Evolutionary conservation across 2,888 invertebrate genomes (phyloP), one percentile per base, ranked within the genome.

Genomic region (Cantharis lateralis): DNA sequence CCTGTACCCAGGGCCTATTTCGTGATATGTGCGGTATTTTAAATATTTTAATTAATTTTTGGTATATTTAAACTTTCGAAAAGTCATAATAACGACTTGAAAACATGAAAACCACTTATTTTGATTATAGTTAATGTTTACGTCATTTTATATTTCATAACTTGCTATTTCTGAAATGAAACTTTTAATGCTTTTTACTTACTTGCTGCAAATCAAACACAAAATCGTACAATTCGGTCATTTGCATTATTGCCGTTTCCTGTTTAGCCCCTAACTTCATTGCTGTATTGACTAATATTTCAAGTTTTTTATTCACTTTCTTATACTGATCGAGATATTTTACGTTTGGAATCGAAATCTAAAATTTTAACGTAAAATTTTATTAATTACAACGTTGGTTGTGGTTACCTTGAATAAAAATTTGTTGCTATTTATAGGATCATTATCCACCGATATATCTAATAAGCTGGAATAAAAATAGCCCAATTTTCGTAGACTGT

Each of bases 211-310:
- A 76, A 71, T 82, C 78, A 32, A 84, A 80, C 18, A 82, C 81
- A 75, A 85, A 85, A 16, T 81, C 73, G 62, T 82, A 79, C 0
- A 83, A 82, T 72, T 81, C 80, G 15, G 79, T 80, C 16, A 84
- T 75, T 74, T 85, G 84, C 15, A 72, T 75, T 18, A 70, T 64
- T 1, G 82, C 80, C 13, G 77, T 77, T 9, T 77, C 72, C 24
- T 79, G 76, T 9, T 79, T 62, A 7, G 82, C 81, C 7, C 85
- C 84, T 68, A 84, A 79, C 15, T 78, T 73, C 10, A 75, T 74
- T 0, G 84, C 82, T 24, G 84, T 82, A n/a, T 83, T 79, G 1
- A 80, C 71, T 78, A 85, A 84, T 15, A 77, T 64, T 11, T 81
- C 78, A 11, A 82, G 80, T 70, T 73, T 73, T 15, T 83, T 81